Evolutionary conservation across 2,113 vertebrate species (phyloP).

Genomic region (Cricetomys ansorgei): DNA sequence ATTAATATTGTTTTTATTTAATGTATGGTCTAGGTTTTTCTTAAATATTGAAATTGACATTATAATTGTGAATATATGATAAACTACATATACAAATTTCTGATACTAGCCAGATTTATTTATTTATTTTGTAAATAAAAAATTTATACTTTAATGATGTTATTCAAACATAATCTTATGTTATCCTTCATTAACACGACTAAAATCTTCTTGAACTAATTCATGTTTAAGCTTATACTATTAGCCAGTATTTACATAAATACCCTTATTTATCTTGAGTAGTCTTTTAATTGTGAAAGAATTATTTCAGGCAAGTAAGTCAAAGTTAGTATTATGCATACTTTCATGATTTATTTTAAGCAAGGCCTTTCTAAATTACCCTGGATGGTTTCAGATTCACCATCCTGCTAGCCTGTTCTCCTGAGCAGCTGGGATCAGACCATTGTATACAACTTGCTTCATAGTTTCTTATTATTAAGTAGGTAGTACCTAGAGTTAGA

Average conservation of each 20-base stretch:
- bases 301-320: slow-evolving; percentile 24
- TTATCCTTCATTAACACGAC: not conserved
- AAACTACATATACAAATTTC: not conserved
- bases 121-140: not conserved
- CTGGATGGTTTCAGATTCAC: not conserved
- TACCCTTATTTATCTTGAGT: not conserved
- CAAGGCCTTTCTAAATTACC: not conserved
- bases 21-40: not conserved
- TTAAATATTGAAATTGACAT: not conserved
- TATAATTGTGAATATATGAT: not conserved
- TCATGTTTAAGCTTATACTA: not conserved
- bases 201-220: not conserved
- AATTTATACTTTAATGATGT: not conserved
- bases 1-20: not conserved
- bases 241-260: not conserved
- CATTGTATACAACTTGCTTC: not conserved
- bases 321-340: not conserved
- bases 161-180: not conserved
- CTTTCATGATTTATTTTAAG: not conserved
- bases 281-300: slow-evolving; percentile 16
- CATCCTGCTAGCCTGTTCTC: not conserved
- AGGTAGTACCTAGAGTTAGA: not conserved
- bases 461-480: not conserved
- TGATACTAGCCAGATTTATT: not conserved
- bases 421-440: not conserved